Percentiles rank a stretch among this genome's conserved stretches.
phyloP scores from a whole-genome alignment of 2,888 invertebrate species.

The Drosophila ezoana region DNA sequence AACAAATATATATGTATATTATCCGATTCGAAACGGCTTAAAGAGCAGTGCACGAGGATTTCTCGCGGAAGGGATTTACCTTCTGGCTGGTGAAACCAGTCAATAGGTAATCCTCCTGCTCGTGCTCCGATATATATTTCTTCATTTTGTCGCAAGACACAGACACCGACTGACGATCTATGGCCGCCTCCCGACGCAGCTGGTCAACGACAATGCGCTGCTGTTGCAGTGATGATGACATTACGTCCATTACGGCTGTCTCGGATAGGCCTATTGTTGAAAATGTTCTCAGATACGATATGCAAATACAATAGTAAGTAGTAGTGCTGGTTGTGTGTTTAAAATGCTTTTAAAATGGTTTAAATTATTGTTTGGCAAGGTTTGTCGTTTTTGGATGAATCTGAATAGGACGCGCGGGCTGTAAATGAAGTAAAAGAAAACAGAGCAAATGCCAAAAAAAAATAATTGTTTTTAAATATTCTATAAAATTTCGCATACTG shows the following conservation, averaged over 20 bases:
- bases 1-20: constrained; percentile 10
- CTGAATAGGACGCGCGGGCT: constrained; percentile 30
- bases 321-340: constrained; percentile 55
- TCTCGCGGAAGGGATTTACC: constrained; percentile 98
- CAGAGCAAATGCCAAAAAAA: constrained; percentile 38
- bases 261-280: constrained; percentile 94
- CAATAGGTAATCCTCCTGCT: constrained; percentile 96
- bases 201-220: constrained; percentile 96
- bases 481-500: constrained; percentile 19
- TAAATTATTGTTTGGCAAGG: background rate
- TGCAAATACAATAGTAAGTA: constrained; percentile 49
- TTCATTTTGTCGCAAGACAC: constrained; percentile 97
- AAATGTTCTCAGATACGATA: constrained; percentile 75
- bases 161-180: constrained; percentile 94
- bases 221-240: constrained; percentile 97
- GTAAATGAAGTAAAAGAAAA: constrained; percentile 61
- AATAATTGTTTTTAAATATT: constrained; percentile 43
- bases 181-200: constrained; percentile 94
- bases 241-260: constrained; percentile 96
- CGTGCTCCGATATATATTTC: constrained; percentile 95
- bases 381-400: constrained; percentile 34
- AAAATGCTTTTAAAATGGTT: background rate
- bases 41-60: constrained; percentile 94
- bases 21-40: constrained; percentile 85
- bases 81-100: constrained; percentile 98